Base-by-base conservation (phyloP, 2,888 invertebrate species). In the Poecilus cupreus region DNA sequence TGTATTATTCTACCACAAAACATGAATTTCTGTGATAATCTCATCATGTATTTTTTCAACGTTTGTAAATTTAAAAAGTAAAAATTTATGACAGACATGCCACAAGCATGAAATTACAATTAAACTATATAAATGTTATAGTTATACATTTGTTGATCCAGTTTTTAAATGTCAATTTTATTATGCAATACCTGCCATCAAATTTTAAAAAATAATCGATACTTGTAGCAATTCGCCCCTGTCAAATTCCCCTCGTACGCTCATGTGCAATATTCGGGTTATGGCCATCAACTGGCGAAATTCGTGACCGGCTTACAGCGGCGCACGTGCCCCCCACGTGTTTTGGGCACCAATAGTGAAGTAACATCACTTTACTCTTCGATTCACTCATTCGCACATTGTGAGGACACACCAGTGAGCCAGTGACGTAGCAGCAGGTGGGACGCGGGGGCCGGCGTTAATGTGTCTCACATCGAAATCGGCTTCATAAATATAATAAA, bases 401-500 rank as follows among this genome's bases (percentile, higher is more conserved):
- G 8, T 43, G 72, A 46, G 68, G 39, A 68, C 68, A 22, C 10
- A n/a, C 46, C 72, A 72, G 22, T 20, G 46, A 24, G 22, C 46
- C 72, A 72, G 22, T 20, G 46, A 24, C 72, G 24, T 10, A n/a
- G 43, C 11, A 13, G 24, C 13, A n/a, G 5, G 10, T 6, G 24
- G 24, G 8, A 5, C 11, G 46, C 20, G 46, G 43, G 72, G 46
- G 24, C 43, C 43, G 22, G 26, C 46, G 72, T 22, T 72, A 72
- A 72, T 72, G 46, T 46, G 37, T 70, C 37, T 37, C 20, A 70
- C 70, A 22, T 43, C 13, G 72, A 18, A 54, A 57, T 22, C 46
- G 60, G 22, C 77, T 64, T 37, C 77, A 64, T 77, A 77, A 77
- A 77, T 77, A 60, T 77, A 39, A 60, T 51, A 77, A 77, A 60